Percentiles rank a stretch among this genome's conserved stretches.
phyloP scores from a whole-genome alignment of 2,797 vertebrate genomes.

The Hipposideros larvatus region DNA sequence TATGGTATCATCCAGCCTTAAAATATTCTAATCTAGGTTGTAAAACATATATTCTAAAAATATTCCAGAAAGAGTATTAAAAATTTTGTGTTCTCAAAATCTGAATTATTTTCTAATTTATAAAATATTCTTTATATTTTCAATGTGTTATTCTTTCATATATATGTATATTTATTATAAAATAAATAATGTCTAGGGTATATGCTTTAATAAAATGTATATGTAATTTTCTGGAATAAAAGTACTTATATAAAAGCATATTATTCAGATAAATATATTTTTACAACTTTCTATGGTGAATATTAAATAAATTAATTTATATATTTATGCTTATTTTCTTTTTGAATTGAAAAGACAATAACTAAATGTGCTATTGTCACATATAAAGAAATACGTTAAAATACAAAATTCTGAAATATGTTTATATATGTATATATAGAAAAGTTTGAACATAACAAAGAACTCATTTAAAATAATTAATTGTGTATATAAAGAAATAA shows the following conservation, averaged over 20 bases:
- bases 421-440: background rate
- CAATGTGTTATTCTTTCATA: background rate
- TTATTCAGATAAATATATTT: background rate
- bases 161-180: background rate
- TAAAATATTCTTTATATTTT: background rate
- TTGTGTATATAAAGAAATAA: background rate
- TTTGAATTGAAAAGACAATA: background rate
- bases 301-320: background rate
- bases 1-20: background rate
- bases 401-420: background rate
- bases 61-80: background rate
- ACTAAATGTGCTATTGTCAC: background rate
- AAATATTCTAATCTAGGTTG: background rate
- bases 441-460: background rate
- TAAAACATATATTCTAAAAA: background rate
- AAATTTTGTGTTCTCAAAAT: background rate
- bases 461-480: background rate
- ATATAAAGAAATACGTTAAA: background rate
- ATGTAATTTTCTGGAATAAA: background rate
- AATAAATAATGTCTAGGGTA: background rate
- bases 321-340: background rate
- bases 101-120: background rate
- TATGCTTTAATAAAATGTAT: background rate
- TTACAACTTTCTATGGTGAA: background rate
- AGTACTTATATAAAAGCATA: background rate